A percentile compares a stretch with the other conserved stretches of the same genome.
phyloP scores from a whole-genome alignment of 2,888 invertebrate genomes.

The Eupithecia dodoneata region DNA sequence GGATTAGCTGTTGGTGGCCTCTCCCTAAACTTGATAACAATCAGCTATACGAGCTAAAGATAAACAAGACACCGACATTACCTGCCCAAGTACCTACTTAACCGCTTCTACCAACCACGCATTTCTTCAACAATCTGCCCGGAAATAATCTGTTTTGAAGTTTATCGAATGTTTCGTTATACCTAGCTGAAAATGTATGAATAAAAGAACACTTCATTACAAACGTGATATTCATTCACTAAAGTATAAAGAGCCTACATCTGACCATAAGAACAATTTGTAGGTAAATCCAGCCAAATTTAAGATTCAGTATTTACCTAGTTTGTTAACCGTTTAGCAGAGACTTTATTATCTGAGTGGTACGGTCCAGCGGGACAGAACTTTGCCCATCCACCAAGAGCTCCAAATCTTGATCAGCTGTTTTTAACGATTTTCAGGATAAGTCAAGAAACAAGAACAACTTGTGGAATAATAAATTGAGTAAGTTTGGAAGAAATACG shows the following conservation, averaged over 20 bases:
- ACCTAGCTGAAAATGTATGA: not conserved
- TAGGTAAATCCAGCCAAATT: not conserved
- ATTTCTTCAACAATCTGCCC: not conserved
- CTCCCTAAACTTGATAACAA: slow-evolving; percentile 32
- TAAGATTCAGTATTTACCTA: not conserved
- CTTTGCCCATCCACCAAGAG: slow-evolving; percentile 55
- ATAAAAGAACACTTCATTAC: not conserved
- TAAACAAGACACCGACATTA: slow-evolving; percentile 15
- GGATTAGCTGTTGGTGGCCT: slow-evolving; percentile 58
- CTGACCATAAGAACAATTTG: not conserved
- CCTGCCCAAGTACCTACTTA: slow-evolving; percentile 1
- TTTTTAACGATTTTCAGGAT: slow-evolving; percentile 70
- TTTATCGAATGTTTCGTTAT: not conserved
- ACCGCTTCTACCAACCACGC: not conserved
- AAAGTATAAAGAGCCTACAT: not conserved
- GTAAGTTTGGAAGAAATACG: slow-evolving; percentile 48
- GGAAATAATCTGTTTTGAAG: not conserved
- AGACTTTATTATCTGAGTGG: slow-evolving; percentile 10
- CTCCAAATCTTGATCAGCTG: slow-evolving; percentile 66
- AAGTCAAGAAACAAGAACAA: slow-evolving; percentile 52
- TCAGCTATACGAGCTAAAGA: slow-evolving; percentile 15
- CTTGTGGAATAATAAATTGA: slow-evolving; percentile 60
- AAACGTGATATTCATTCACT: not conserved
- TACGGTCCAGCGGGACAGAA: slow-evolving; percentile 49
- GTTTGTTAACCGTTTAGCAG: slow-evolving; percentile 22